Conservation (phyloP, 1,140 invertebrate species). For the Formica selysi region DNA sequence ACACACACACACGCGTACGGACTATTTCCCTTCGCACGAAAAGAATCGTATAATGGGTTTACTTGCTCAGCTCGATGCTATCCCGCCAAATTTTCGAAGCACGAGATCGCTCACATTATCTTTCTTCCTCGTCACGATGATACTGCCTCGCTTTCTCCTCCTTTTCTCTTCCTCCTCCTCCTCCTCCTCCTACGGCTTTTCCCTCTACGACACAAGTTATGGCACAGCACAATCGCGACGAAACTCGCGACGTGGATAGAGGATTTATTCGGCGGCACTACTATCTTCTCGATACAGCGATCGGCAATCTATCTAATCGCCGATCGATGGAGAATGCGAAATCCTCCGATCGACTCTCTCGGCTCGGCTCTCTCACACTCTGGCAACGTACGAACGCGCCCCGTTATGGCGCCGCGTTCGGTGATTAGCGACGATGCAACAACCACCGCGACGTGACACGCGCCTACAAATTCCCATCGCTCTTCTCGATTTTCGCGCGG, state of each 20-base stretch:
- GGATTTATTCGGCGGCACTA: not conserved
- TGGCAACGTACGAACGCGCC: constrained; percentile 61
- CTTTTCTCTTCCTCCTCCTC: not conserved
- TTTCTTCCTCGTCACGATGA: constrained; percentile 21
- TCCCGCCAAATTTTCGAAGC: not conserved
- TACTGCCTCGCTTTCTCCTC: constrained; percentile 13
- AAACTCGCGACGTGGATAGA: not conserved
- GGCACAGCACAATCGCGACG: constrained; percentile 43
- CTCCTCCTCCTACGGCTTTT: not conserved
- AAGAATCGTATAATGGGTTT: constrained; percentile 1
- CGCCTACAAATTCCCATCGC: constrained; percentile 60
- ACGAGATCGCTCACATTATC: constrained; percentile 39
- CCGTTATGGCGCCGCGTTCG: constrained; percentile 69
- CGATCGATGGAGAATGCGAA: constrained; percentile 6
- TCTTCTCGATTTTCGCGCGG: constrained; percentile 13
- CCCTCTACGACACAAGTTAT: not conserved
- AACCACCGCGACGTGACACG: constrained; percentile 63
- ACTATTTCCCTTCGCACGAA: not conserved
- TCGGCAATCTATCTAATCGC: not conserved
- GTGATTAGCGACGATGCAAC: constrained; percentile 50
- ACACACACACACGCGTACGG: not conserved
- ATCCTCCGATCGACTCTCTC: not conserved
- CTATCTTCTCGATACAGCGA: not conserved
- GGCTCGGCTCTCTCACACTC: constrained; percentile 45
- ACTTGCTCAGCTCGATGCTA: constrained; percentile 9